Evolutionary conservation across 2,113 vertebrate genomes (phyloP), one percentile per base, ranked within the genome.

Genomic region (Zosterops hypoxanthus): DNA sequence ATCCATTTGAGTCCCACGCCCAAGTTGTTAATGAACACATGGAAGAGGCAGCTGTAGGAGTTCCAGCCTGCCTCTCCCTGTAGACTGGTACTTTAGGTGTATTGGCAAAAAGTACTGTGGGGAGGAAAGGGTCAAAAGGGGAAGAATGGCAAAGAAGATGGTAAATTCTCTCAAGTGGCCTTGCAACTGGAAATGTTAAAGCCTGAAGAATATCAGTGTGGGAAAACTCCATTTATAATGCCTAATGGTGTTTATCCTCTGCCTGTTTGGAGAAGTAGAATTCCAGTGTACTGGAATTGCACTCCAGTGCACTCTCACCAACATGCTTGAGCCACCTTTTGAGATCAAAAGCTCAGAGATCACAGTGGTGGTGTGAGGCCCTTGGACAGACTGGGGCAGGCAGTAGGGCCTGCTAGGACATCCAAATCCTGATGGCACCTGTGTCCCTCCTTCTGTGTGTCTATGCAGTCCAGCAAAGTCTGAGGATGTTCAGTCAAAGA

Each of bases 241-340:
- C 36, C 22, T 36, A 31, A 18, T 44, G 6, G 24, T 42, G 44
- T 25, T 25, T 42, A 50, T 59, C 17, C 13, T 57, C 34, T 31
- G 4, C 17, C 44, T 46, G 16, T 25, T 66, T 42, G 21, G 44
- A 44, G 44, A 59, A 21, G 44, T 1, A 36, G 31, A 36, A 52
- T 44, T 68, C 53, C 53, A 44, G 31, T 8, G 14, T 9, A 42
- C 39, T 39, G 39, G 39, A 39, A 39, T 39, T 39, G 39, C 39
- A 39, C 39, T 39, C 39, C 39, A 50, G 31, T 0, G 0, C 13
- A 12, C 21, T 36, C 52, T 59, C 63, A 31, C 34, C 0, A 0
- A 22, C 21, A 2, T 25, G 25, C 26, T 52, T 33, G 36, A 50
- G 25, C 17, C 53, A 20, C 2, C 18, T 36, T 29, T 36, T 34